Base-by-base conservation (phyloP, 92 coral and sea anemone species). In the Porites rus region DNA sequence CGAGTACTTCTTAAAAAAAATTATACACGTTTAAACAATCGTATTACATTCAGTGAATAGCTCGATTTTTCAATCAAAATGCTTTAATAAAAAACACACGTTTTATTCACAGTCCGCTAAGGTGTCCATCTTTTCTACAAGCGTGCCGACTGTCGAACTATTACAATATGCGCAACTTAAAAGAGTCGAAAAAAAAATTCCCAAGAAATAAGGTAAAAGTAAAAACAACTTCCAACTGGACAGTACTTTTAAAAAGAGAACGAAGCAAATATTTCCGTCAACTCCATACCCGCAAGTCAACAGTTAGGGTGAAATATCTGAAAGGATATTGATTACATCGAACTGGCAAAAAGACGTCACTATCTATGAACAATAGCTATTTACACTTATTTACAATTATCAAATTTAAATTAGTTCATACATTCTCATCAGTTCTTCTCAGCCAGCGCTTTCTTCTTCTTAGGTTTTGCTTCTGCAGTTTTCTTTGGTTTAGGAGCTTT, bases 391-490 rank as follows among this genome's bases (percentile, higher is more conserved):
- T 73, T 82, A 83, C 73, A 74, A 20, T 2, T 54, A 18, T 38
- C 19, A 80, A 25, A 63, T 17, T 3, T 61, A 17, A 1, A 13
- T 4, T 20, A 11, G 74, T 52, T n/a, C 71, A 56, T 71, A 53
- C 69, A 60, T 60, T 60, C 25, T 43, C 46, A 38, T 38, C 17
- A 84, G 25, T 63, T 63, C 74, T 84, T 74, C 4, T 43, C 24
- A 11, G 78, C 20, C 10, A 31, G 54, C 63, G 53, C 52, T 67
- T 93, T 93, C 88, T 86, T 91, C 51, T 86, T 75, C 54, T 87
- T 92, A 6, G 95, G 87, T 90, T 92, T 92, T 19, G 94, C 75
- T 11, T 85, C 94, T 62, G 92, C 94, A 52, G 91, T 77, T 61
- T 90, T 92, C 86, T 90, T 94, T 17, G 95, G 95, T 31, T 94